A percentile compares a stretch with the other conserved stretches of the same genome.
Conservation (phyloP, 2,113 vertebrate genomes). For the Cranoglanis bouderius region DNA sequence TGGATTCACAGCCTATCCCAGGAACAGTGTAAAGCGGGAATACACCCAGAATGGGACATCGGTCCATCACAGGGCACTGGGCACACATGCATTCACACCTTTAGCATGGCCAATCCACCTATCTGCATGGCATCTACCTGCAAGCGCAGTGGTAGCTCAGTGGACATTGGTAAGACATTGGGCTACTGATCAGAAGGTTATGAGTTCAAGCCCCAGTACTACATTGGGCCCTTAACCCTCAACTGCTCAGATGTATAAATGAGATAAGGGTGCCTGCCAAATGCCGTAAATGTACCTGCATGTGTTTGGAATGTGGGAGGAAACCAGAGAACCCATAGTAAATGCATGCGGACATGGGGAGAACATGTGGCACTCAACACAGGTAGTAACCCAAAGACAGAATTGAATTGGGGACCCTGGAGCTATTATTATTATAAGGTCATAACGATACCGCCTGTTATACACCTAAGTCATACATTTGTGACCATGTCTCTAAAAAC, state of each 20-base stretch:
- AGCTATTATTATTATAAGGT: background rate
- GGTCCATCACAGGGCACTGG: background rate
- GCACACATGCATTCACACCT: background rate
- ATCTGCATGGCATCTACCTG: too few relatives aligned
- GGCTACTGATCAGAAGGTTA: too few relatives aligned
- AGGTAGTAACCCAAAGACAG: background rate
- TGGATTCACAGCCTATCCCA: background rate
- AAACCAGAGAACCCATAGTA: background rate
- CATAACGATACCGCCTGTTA: too few relatives aligned
- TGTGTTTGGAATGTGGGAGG: background rate
- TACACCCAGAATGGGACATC: background rate
- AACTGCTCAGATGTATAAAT: too few relatives aligned
- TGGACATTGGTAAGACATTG: too few relatives aligned
- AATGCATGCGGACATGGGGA: background rate
- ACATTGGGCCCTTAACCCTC: too few relatives aligned
- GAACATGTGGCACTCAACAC: background rate
- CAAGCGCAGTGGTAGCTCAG: too few relatives aligned
- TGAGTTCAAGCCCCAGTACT: too few relatives aligned
- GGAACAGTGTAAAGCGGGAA: background rate
- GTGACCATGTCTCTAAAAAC: background rate
- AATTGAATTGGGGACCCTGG: background rate
- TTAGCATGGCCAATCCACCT: background rate
- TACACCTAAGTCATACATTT: background rate
- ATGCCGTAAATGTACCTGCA: too few relatives aligned
- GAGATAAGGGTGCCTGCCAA: too few relatives aligned